Conservation (phyloP, 2,113 vertebrate genomes). For the Ploceus nigricollis region DNA sequence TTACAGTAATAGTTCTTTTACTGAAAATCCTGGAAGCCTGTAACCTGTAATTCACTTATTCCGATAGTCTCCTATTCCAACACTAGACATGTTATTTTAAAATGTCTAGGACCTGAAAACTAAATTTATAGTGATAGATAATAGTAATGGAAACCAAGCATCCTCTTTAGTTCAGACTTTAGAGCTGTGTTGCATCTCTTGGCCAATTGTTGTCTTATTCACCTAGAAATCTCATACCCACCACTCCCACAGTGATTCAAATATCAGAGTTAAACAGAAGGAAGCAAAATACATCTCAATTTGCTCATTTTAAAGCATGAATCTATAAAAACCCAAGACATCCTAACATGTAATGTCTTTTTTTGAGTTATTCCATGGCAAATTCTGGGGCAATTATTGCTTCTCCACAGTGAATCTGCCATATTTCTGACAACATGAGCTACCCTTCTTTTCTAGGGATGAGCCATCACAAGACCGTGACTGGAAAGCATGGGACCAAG, state of each 20-base stretch:
- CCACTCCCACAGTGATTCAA: not conserved
- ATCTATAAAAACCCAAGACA: not conserved
- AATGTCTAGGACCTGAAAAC: constrained; percentile 3
- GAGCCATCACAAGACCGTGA: not conserved
- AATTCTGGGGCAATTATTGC: not conserved
- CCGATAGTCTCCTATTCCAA: constrained; percentile 11
- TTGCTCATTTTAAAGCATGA: not conserved
- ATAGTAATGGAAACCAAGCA: not conserved
- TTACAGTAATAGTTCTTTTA: not conserved
- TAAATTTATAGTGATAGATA: constrained; percentile 9
- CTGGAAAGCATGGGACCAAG: not conserved
- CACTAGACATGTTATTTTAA: constrained; percentile 30
- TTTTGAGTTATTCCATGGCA: not conserved
- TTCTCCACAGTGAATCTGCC: not conserved
- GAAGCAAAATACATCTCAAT: not conserved
- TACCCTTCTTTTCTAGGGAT: not conserved
- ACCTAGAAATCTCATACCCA: not conserved
- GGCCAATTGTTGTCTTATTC: not conserved
- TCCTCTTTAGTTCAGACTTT: not conserved
- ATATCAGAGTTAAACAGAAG: not conserved
- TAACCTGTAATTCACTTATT: constrained; percentile 43
- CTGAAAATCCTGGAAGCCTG: constrained; percentile 1
- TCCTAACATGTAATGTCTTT: too few relatives aligned
- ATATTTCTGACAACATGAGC: not conserved
- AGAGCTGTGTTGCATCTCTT: not conserved